Evolutionary conservation across 2,113 vertebrate genomes (phyloP).

Genomic region (Coryphaenoides rupestris): DNA sequence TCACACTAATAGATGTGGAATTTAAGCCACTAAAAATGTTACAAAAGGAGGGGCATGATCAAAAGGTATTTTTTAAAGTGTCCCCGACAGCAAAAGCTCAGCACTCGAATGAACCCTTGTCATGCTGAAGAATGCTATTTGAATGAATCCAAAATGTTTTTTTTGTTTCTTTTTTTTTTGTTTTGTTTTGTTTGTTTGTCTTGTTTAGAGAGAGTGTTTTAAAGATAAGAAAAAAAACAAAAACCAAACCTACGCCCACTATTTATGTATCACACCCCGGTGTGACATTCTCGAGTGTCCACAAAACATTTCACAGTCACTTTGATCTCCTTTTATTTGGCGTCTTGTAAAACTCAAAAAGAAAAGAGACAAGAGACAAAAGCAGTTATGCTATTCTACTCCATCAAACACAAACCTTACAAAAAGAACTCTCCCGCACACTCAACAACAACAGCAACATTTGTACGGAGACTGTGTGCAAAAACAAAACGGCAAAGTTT

Average conservation of each 20-base stretch:
- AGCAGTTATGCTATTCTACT: conserved; percentile 38
- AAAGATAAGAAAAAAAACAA: conserved; percentile 51
- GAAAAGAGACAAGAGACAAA: conserved; percentile 35
- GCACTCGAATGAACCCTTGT: background rate
- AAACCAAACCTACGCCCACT: conserved; percentile 57
- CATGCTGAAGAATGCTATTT: conserved; percentile 23
- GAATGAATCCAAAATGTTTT: conserved; percentile 47
- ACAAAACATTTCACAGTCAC: conserved; percentile 61
- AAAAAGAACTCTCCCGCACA: no score
- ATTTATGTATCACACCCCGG: conserved; percentile 63
- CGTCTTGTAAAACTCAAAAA: conserved; percentile 67
- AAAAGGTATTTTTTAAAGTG: conserved; percentile 41
- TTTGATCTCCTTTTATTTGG: conserved; percentile 71
- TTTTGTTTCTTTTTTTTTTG: no score
- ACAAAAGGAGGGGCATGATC: conserved; percentile 44
- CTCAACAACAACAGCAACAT: no score
- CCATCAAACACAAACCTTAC: conserved; percentile 1
- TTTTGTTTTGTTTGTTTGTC: conserved; percentile 38
- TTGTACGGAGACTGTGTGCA: no score
- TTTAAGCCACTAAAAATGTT: conserved; percentile 24
- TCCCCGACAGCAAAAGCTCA: conserved; percentile 38
- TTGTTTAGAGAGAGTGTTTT: conserved; percentile 47
- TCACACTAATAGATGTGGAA: background rate
- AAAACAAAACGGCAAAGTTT: no score
- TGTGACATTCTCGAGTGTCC: conserved; percentile 68